phyloP scores from a whole-genome alignment of 2,888 invertebrate genomes.

The Cephonodes hylas region DNA sequence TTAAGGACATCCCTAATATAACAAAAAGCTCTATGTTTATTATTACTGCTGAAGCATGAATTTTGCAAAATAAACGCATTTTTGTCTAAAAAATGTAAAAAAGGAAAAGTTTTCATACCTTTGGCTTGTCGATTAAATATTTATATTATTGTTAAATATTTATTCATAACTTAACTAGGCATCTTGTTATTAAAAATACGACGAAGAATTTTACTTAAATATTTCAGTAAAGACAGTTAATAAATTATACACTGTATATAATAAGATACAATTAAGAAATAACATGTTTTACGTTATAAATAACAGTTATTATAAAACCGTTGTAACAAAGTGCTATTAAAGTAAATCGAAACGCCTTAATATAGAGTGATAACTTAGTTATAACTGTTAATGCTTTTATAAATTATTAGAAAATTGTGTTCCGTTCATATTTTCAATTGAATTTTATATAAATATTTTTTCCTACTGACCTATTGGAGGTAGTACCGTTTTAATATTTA shows the following conservation, averaged over 20 bases:
- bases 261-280: not conserved
- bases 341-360: conserved; percentile 4
- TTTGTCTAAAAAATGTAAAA: too few species aligned
- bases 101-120: too few species aligned
- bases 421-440: not conserved
- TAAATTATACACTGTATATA: not conserved
- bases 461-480: too few species aligned
- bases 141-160: too few species aligned
- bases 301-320: not conserved
- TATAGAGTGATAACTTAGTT: not conserved
- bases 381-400: not conserved
- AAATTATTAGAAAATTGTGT: not conserved
- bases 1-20: too few species aligned
- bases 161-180: too few species aligned
- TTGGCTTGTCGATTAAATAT: too few species aligned
- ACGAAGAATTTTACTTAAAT: not conserved
- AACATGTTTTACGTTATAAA: conserved; percentile 11
- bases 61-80: too few species aligned
- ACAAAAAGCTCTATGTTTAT: too few species aligned
- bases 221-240: not conserved
- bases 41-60: too few species aligned
- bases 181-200: too few species aligned
- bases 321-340: conserved; percentile 8
- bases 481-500: too few species aligned
- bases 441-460: not conserved